Evolutionary conservation across 2,888 invertebrate species (phyloP).

Genomic region (Megalurothrips usitatus): DNA sequence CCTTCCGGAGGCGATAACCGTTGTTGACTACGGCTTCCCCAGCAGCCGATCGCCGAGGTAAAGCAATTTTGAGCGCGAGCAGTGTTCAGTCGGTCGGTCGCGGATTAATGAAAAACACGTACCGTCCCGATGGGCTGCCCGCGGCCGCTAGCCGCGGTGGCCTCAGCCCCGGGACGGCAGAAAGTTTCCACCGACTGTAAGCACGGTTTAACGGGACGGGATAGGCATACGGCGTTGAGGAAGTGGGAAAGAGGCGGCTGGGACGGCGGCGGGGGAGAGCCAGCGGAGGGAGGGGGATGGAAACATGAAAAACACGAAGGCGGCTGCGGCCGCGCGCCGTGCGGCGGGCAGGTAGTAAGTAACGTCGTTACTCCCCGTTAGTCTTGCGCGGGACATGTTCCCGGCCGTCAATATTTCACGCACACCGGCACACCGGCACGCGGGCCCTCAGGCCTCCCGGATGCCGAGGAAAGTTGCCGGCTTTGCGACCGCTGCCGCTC

Average conservation of each 20-base stretch:
- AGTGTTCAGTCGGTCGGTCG: too few species aligned
- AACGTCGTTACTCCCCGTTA: conserved; percentile 4
- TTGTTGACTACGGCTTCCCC: not conserved
- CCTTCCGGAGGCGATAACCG: not conserved
- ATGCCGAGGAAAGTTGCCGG: too few species aligned
- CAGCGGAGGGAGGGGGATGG: not conserved
- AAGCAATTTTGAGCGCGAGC: too few species aligned
- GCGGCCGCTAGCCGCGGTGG: not conserved
- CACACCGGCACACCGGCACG: not conserved
- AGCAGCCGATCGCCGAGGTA: too few species aligned
- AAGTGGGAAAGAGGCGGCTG: not conserved
- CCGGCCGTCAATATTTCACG: conserved; percentile 21
- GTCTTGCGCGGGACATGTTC: not conserved
- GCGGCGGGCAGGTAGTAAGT: not conserved
- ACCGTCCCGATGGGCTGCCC: too few species aligned
- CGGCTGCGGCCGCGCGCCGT: not conserved
- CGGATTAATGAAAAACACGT: too few species aligned
- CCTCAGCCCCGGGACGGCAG: not conserved
- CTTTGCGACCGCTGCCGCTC: too few species aligned
- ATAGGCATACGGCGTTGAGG: not conserved
- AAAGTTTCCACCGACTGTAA: not conserved
- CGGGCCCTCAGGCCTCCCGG: not conserved
- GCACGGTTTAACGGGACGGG: not conserved
- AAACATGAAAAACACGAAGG: not conserved
- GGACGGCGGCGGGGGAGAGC: not conserved